These are phyloP conservation scores for Lycaena phlaeas DNA, from an alignment of 2,888 invertebrate species.

Conservation along the genomic window DNA sequence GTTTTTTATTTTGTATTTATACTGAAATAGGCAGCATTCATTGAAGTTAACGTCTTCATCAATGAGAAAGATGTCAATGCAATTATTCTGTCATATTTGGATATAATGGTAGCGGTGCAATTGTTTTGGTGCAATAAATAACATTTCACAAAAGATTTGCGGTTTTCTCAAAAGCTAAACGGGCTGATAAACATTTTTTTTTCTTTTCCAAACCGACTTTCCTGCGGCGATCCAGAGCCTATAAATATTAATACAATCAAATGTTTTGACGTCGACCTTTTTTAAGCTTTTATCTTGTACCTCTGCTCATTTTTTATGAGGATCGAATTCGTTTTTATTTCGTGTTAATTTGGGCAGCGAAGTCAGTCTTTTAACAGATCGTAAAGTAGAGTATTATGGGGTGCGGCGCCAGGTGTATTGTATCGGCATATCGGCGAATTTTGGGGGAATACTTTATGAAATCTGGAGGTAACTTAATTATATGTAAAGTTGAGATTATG, in stretches of 20 bases:
- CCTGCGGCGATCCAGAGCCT: conserved; percentile 63
- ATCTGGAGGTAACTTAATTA: too few species aligned
- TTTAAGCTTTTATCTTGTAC: conserved; percentile 68
- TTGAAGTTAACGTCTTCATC: conserved; percentile 56
- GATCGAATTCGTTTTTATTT: conserved; percentile 68
- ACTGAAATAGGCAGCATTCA: conserved; percentile 8
- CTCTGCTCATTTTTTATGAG: conserved; percentile 65
- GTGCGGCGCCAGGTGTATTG: conserved; percentile 54
- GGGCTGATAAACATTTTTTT: conserved; percentile 71
- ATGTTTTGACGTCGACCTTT: conserved; percentile 72
- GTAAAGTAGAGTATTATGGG: conserved; percentile 51
- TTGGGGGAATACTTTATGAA: conserved; percentile 5
- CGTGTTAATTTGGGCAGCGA: conserved; percentile 73
- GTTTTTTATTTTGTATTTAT: neutral
- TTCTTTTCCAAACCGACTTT: conserved; percentile 44
- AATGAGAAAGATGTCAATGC: conserved; percentile 56
- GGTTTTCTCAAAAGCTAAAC: conserved; percentile 72
- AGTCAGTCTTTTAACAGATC: conserved; percentile 73
- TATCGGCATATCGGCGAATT: conserved; percentile 17
- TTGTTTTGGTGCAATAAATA: conserved; percentile 71
- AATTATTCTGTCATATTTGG: conserved; percentile 66
- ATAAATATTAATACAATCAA: conserved; percentile 75
- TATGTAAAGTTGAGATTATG: too few species aligned
- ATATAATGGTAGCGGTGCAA: conserved; percentile 69
- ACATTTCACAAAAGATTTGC: conserved; percentile 67